These are phyloP conservation scores for Rostratula benghalensis DNA, from an alignment of 2,113 vertebrate genomes.

Conservation along the genomic window DNA sequence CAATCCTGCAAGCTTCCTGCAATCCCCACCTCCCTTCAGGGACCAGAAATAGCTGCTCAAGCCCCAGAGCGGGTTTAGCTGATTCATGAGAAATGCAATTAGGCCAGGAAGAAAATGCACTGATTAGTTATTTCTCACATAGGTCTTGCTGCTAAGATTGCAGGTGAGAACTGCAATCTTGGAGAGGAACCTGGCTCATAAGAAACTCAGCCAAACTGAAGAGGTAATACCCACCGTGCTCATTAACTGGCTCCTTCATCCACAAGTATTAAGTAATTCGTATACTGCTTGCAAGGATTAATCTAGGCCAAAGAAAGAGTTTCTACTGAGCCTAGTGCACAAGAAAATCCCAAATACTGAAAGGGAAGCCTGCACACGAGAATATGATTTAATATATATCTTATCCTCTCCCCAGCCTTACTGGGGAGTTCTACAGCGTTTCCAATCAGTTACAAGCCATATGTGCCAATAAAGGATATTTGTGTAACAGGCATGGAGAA, in stretches of 20 bases:
- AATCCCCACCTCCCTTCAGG: slow-evolving; percentile 20
- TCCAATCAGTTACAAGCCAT: neutral
- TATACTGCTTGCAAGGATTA: slow-evolving; percentile 5
- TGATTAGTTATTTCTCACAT: slow-evolving; percentile 1
- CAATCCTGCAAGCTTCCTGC: slow-evolving; percentile 37
- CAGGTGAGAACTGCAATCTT: neutral
- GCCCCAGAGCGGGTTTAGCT: neutral
- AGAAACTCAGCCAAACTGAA: neutral
- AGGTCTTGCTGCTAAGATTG: neutral
- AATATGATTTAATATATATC: neutral
- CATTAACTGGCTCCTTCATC: slow-evolving; percentile 24
- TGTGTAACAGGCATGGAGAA: neutral
- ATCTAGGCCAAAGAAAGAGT: neutral
- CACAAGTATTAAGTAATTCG: neutral
- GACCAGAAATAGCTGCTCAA: slow-evolving; percentile 20
- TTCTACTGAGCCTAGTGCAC: neutral
- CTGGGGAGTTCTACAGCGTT: neutral
- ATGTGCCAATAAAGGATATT: neutral
- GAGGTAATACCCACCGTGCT: slow-evolving; percentile 13
- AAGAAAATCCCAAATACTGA: neutral
- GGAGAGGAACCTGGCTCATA: neutral
- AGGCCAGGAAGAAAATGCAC: slow-evolving; percentile 11
- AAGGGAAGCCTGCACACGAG: neutral
- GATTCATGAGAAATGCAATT: slow-evolving; percentile 37
- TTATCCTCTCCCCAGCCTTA: neutral